A percentile compares a stretch with the other conserved stretches of the same genome.
These are phyloP conservation scores for Geococcyx californianus DNA, from an alignment of 2,113 vertebrate genomes.

Conservation along the genomic window DNA sequence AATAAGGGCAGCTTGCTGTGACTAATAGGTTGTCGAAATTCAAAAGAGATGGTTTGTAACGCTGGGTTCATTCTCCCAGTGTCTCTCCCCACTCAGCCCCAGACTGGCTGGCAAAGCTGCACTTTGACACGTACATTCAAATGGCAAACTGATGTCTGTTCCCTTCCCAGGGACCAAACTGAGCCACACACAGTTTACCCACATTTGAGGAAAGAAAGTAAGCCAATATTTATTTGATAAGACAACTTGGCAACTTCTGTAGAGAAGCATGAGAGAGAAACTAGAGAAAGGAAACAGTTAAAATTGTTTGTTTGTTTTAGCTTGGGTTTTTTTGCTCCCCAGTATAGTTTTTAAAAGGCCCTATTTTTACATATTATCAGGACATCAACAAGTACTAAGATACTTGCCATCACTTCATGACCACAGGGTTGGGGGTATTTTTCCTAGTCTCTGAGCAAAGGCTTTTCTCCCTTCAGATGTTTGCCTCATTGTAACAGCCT, in stretches of 20 bases:
- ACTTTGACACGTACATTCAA: slow-evolving; percentile 50
- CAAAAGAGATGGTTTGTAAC: slow-evolving; percentile 28
- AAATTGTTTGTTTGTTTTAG: background rate
- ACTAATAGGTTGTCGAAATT: slow-evolving; percentile 64
- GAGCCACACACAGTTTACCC: background rate
- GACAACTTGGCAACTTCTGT: background rate
- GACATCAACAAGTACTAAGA: background rate
- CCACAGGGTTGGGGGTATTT: background rate
- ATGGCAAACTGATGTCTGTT: background rate
- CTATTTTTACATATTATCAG: background rate
- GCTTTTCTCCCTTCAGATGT: background rate
- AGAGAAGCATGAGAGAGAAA: background rate
- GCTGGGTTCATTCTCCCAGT: slow-evolving; percentile 17
- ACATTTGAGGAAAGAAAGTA: background rate
- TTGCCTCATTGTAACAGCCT: background rate
- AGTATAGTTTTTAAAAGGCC: background rate
- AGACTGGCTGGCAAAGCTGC: slow-evolving; percentile 30
- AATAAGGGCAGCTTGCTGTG: slow-evolving; percentile 63
- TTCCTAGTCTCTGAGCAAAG: background rate
- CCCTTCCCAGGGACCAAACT: background rate
- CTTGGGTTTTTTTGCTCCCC: background rate
- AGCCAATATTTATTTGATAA: background rate
- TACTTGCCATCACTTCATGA: background rate
- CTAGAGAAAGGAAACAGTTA: background rate
- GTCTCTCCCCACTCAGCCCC: background rate